Evolutionary conservation across 2,797 vertebrate genomes (phyloP).

Genomic region (Loris lydekkerianus): DNA sequence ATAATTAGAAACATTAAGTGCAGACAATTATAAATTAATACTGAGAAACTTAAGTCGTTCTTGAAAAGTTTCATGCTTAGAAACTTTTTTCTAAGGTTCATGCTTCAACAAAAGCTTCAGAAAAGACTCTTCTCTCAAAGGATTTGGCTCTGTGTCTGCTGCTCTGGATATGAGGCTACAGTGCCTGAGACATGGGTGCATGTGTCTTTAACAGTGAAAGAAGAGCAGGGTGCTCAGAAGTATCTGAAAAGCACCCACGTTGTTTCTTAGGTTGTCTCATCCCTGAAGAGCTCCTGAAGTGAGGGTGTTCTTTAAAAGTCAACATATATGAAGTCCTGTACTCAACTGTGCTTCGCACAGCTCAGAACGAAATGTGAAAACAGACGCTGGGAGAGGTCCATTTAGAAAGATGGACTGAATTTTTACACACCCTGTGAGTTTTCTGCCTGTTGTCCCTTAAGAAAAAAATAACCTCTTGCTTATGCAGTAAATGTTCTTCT

Average conservation of each 20-base stretch:
- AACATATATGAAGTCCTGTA: conserved; percentile 5
- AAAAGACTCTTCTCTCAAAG: neutral
- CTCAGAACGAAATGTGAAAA: conserved; percentile 63
- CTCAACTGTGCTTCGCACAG: conserved; percentile 26
- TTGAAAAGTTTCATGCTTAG: neutral
- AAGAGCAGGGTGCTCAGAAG: neutral
- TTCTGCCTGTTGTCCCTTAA: neutral
- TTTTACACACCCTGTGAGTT: conserved; percentile 47
- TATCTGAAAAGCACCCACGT: neutral
- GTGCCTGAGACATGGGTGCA: conserved; percentile 15
- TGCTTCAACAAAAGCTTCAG: neutral
- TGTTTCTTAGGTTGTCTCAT: neutral
- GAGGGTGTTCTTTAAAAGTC: conserved; percentile 50
- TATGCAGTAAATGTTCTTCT: neutral
- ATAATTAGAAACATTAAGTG: conserved; percentile 1
- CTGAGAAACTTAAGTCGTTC: neutral
- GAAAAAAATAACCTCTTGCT: neutral
- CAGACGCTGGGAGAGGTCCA: neutral
- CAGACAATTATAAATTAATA: neutral
- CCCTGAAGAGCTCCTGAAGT: neutral
- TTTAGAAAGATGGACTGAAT: conserved; percentile 30
- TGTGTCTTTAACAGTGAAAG: neutral
- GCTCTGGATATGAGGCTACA: neutral
- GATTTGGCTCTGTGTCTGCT: neutral
- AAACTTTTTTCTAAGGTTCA: neutral